phyloP scores from a whole-genome alignment of 35 echinoderm and acorn worm genomes.

The Anneissia japonica region DNA sequence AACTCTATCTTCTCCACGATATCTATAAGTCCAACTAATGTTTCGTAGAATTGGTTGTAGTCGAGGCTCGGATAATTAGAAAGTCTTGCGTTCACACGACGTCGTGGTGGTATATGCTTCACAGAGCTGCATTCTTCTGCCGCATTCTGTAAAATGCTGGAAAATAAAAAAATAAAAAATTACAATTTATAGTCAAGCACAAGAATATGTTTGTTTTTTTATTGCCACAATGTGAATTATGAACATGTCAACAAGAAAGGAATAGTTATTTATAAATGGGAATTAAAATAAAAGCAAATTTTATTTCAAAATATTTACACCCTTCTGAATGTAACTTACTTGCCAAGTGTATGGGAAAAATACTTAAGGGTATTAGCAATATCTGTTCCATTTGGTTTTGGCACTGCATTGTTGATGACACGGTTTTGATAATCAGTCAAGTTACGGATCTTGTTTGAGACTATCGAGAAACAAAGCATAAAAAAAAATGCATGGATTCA shows the following conservation, averaged over 20 bases:
- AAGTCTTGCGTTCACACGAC: slow-evolving; percentile 61
- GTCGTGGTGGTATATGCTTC: slow-evolving; percentile 39
- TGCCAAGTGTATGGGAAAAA: slow-evolving; percentile 91
- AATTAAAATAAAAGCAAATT: too few species aligned
- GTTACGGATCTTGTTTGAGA: slow-evolving; percentile 92
- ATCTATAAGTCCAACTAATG: slow-evolving; percentile 73
- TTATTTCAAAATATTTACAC: too few species aligned
- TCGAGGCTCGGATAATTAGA: slow-evolving; percentile 77
- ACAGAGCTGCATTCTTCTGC: slow-evolving; percentile 41
- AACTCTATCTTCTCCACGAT: slow-evolving; percentile 86
- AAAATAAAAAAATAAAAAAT: neutral
- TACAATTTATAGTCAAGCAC: neutral
- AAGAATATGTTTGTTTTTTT: neutral
- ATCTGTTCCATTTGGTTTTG: slow-evolving; percentile 83
- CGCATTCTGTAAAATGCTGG: slow-evolving; percentile 83
- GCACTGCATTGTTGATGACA: slow-evolving; percentile 81
- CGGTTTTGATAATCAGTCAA: slow-evolving; percentile 87
- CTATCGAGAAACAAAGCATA: too few species aligned
- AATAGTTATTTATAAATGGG: too few species aligned
- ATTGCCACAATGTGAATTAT: neutral
- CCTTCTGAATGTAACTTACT: too few species aligned
- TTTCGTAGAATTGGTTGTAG: slow-evolving; percentile 76
- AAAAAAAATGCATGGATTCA: too few species aligned
- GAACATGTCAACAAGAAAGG: too few species aligned
- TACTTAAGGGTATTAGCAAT: slow-evolving; percentile 96